phyloP scores from a whole-genome alignment of 2,113 vertebrate species.

The Dasypus novemcinctus region DNA sequence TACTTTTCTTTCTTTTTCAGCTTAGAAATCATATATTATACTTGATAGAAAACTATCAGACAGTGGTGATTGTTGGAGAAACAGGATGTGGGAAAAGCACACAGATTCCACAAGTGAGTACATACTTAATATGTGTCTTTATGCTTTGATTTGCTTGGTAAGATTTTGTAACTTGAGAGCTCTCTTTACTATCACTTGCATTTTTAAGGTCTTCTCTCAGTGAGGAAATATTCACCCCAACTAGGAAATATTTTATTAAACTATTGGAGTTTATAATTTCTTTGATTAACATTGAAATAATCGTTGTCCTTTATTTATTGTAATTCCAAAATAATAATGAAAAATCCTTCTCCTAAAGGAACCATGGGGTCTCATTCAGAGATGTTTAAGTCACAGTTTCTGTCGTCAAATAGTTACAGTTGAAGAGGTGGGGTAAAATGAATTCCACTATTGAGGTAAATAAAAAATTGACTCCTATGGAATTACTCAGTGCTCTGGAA shows the following conservation, averaged over 20 bases:
- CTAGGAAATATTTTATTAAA: neutral
- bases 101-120: conserved; percentile 94
- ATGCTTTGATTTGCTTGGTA: neutral
- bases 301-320: neutral
- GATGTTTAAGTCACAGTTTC: neutral
- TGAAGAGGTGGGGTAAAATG: neutral
- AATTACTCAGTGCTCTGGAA: neutral
- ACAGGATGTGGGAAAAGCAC: conserved; percentile 98
- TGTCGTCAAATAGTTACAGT: neutral
- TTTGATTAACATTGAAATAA: conserved; percentile 34
- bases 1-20: conserved; percentile 82
- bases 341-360: neutral
- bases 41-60: conserved; percentile 95
- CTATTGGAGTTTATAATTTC: neutral
- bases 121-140: neutral
- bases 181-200: neutral
- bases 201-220: neutral
- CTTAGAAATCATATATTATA: conserved; percentile 99
- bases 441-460: neutral
- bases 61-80: conserved; percentile 96
- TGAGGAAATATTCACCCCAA: neutral
- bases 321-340: conserved; percentile 19
- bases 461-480: neutral
- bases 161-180: neutral
- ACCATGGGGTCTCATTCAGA: neutral